phyloP scores from a whole-genome alignment of 1,140 invertebrate genomes.

The Conopomorpha cramerella region DNA sequence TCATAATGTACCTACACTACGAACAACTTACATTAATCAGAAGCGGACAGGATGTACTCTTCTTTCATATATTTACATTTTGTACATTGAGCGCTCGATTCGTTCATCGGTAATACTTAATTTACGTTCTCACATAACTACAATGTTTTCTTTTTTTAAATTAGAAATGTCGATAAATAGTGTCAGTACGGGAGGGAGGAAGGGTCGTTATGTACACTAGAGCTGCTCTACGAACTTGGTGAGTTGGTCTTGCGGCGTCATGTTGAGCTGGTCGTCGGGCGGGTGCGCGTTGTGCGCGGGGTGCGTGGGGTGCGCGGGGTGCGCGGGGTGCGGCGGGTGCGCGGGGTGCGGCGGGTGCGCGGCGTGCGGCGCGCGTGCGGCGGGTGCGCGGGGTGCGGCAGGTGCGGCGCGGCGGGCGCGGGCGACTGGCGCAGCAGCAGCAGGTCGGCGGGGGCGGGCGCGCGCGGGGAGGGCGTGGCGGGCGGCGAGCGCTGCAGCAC shows the following conservation, averaged over 20 bases:
- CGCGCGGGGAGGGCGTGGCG: conserved; percentile 62
- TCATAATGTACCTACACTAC: conserved; percentile 62
- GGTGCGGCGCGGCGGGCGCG: conserved; percentile 65
- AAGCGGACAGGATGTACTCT: conserved; percentile 60
- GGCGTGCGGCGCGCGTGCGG: conserved; percentile 73
- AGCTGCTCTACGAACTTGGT: conserved; percentile 93
- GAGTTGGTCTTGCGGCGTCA: conserved; percentile 90
- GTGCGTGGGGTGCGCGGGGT: too few relatives aligned
- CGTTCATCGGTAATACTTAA: conserved; percentile 52
- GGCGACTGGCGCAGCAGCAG: conserved; percentile 68
- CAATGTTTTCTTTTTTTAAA: conserved; percentile 21
- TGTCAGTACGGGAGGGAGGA: conserved; percentile 12
- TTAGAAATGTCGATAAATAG: conserved; percentile 51
- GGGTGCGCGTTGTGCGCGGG: too few relatives aligned
- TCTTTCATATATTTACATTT: conserved; percentile 61
- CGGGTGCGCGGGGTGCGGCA: too few relatives aligned
- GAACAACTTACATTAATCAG: conserved; percentile 60
- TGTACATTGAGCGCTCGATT: conserved; percentile 62
- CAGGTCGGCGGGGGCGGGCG: conserved; percentile 44
- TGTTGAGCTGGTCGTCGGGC: conserved; percentile 71
- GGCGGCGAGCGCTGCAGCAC: conserved; percentile 78
- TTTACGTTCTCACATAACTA: conserved; percentile 42
- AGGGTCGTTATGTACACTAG: conserved; percentile 63
- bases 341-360: too few relatives aligned
- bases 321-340: too few relatives aligned